A percentile compares a stretch with the other conserved stretches of the same genome.
phyloP scores from a whole-genome alignment of 2,113 vertebrate genomes.

The Callospermophilus lateralis region DNA sequence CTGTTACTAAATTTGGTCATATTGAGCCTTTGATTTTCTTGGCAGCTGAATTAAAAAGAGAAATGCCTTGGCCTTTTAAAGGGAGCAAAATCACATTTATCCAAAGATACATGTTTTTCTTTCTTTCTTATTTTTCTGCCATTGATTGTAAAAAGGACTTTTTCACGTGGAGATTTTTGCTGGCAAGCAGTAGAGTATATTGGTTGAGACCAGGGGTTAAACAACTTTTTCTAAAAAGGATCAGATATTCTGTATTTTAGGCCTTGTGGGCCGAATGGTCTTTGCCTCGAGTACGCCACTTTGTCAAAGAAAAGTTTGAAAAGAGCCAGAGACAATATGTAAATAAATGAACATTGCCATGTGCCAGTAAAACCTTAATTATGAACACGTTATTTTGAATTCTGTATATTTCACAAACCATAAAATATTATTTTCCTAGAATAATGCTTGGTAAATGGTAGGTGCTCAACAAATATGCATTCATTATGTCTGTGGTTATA shows the following conservation, averaged over 20 bases:
- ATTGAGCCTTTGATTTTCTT: background rate
- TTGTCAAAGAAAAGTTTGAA: background rate
- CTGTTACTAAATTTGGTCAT: conserved; percentile 29
- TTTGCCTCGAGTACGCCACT: background rate
- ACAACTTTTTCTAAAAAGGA: background rate
- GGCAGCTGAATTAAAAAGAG: conserved; percentile 32
- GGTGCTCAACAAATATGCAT: background rate
- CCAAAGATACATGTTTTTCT: background rate
- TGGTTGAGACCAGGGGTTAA: background rate
- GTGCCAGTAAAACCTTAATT: background rate
- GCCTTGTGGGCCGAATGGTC: background rate
- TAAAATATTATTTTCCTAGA: conserved; percentile 2
- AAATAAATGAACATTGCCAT: background rate
- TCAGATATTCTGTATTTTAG: background rate
- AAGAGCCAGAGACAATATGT: background rate
- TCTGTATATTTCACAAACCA: background rate
- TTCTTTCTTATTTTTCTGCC: background rate
- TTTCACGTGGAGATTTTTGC: background rate
- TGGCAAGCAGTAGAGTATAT: background rate
- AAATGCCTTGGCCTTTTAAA: conserved; percentile 30
- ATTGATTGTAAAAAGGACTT: background rate
- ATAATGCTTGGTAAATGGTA: background rate
- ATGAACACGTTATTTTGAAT: background rate
- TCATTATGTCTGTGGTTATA: background rate
- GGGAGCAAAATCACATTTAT: background rate